Conservation (phyloP, 2,797 vertebrate genomes). For the Yasuhikotakia modesta region DNA sequence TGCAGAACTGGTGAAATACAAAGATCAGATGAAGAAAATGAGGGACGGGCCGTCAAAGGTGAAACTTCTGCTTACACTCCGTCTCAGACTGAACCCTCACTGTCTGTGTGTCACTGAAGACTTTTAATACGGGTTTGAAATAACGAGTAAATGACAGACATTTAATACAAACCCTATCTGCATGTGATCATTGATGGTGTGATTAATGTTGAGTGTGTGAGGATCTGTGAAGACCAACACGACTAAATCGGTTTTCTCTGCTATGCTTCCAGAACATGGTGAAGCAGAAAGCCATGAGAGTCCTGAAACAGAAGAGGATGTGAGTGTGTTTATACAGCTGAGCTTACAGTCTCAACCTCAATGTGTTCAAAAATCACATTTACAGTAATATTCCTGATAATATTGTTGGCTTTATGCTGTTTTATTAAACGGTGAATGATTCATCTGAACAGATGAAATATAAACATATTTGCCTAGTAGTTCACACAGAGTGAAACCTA, state of each 20-base stretch:
- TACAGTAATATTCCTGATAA: neutral
- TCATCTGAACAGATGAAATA: too few relatives aligned
- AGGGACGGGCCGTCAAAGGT: conserved; percentile 97
- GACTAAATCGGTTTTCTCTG: conserved; percentile 27
- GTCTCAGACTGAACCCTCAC: neutral
- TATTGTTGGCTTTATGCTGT: neutral
- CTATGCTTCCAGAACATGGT: conserved; percentile 90
- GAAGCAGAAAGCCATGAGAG: conserved; percentile 95
- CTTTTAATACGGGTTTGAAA: neutral
- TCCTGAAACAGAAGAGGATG: conserved; percentile 97
- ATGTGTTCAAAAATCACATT: too few relatives aligned
- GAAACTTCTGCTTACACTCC: conserved; percentile 37
- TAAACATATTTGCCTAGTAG: too few relatives aligned
- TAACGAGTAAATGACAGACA: neutral
- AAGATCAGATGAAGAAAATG: conserved; percentile 99
- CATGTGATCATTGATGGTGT: neutral
- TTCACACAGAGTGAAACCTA: too few relatives aligned
- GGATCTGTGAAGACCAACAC: neutral
- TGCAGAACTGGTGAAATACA: conserved; percentile 92
- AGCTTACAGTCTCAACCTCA: too few relatives aligned
- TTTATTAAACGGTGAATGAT: neutral
- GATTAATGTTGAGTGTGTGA: neutral
- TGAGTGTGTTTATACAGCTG: conserved; percentile 66
- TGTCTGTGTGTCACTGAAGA: neutral
- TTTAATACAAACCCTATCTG: neutral